Evolutionary conservation across 1,140 invertebrate species (phyloP).

Genomic region (Anadara kagoshimensis): DNA sequence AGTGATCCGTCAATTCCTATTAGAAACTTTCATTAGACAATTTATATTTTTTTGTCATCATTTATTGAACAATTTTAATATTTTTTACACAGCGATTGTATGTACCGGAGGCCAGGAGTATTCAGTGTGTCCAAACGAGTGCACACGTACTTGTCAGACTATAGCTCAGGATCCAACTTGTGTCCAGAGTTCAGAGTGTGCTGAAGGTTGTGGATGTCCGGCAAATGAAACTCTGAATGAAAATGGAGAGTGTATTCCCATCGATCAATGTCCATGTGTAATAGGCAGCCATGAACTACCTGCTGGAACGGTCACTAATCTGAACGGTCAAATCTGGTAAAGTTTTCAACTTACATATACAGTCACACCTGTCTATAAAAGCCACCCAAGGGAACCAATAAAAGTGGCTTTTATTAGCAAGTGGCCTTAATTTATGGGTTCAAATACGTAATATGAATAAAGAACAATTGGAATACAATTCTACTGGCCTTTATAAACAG

Average conservation of each 20-base stretch:
- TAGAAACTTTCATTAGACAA: too few relatives aligned
- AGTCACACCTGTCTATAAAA: too few relatives aligned
- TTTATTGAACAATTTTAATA: too few relatives aligned
- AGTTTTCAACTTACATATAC: too few relatives aligned
- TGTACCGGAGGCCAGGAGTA: conserved; percentile 87
- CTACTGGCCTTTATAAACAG: too few relatives aligned
- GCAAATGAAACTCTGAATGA: conserved; percentile 82
- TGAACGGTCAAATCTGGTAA: conserved; percentile 78
- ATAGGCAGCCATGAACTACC: conserved; percentile 83
- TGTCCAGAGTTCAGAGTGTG: conserved; percentile 79
- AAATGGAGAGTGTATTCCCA: conserved; percentile 84
- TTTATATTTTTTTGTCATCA: too few relatives aligned
- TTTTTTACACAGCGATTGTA: conserved; percentile 41
- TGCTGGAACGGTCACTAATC: conserved; percentile 81
- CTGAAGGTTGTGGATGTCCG: conserved; percentile 92
- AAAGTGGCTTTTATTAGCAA: too few relatives aligned
- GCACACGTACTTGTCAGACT: conserved; percentile 82
- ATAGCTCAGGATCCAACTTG: conserved; percentile 76
- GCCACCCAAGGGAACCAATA: too few relatives aligned
- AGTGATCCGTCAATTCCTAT: too few relatives aligned
- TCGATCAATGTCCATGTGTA: conserved; percentile 84
- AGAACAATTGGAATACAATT: too few relatives aligned
- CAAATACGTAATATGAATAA: too few relatives aligned
- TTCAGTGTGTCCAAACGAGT: conserved; percentile 86
- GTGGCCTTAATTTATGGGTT: too few relatives aligned